A percentile compares a stretch with the other conserved stretches of the same genome.
phyloP scores from a whole-genome alignment of 1,140 invertebrate species.

The Conopomorpha cramerella region DNA sequence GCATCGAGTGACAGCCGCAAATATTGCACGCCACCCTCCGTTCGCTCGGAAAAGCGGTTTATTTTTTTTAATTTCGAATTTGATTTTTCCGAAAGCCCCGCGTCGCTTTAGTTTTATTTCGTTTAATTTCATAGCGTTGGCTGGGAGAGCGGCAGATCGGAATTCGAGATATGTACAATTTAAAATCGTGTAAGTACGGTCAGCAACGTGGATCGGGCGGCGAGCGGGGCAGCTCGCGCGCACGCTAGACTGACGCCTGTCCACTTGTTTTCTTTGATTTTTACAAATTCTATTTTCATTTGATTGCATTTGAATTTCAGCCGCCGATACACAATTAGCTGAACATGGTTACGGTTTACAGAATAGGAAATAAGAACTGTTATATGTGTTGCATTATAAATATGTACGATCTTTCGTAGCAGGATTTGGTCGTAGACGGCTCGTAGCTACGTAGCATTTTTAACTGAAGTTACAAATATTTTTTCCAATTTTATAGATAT shows the following conservation, averaged over 20 bases:
- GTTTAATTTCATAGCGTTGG: slow-evolving; percentile 59
- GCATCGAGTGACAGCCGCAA: slow-evolving; percentile 56
- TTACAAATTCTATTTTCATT: slow-evolving; percentile 59
- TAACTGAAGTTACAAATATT: no score
- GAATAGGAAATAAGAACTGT: no score
- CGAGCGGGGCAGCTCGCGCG: slow-evolving; percentile 18
- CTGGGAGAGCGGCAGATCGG: slow-evolving; percentile 56
- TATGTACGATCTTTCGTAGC: no score
- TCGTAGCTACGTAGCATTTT: no score
- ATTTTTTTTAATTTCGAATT: slow-evolving; percentile 61
- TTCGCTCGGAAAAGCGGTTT: slow-evolving; percentile 43
- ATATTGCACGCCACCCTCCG: slow-evolving; percentile 49
- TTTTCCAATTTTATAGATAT: no score
- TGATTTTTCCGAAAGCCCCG: slow-evolving; percentile 52
- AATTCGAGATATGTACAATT: slow-evolving; percentile 62
- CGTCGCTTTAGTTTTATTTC: slow-evolving; percentile 55
- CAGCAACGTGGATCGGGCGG: slow-evolving; percentile 42
- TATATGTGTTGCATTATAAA: no score
- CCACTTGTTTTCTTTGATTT: slow-evolving; percentile 55
- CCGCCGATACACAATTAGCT: slow-evolving; percentile 63
- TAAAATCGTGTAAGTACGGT: slow-evolving; percentile 62
- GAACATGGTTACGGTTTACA: slow-evolving; percentile 64
- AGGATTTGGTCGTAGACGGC: no score
- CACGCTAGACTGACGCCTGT: slow-evolving; percentile 57
- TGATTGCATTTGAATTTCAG: slow-evolving; percentile 63